phyloP scores from a whole-genome alignment of 2,888 invertebrate genomes.

The Stenichneumon culpator region DNA sequence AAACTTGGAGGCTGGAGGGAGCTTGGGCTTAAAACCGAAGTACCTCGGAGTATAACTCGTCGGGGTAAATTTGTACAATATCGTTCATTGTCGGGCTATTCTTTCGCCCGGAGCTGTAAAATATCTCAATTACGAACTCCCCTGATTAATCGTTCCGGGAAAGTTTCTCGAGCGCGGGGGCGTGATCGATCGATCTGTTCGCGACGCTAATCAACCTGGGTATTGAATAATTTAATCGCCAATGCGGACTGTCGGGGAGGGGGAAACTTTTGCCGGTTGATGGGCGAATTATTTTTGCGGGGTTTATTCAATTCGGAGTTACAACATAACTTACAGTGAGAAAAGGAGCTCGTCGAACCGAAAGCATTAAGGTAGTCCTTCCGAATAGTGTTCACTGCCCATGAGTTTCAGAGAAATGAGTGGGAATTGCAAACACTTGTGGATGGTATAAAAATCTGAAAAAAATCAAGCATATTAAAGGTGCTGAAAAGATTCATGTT shows the following conservation, averaged over 20 bases:
- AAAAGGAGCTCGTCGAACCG: no score
- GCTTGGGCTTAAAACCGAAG: constrained; percentile 61
- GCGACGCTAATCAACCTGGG: constrained; percentile 7
- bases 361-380: no score
- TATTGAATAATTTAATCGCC: constrained; percentile 2
- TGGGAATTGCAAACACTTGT: no score
- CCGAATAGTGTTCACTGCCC: no score
- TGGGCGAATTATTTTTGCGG: neutral
- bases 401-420: no score
- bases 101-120: neutral
- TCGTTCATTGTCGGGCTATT: constrained; percentile 19
- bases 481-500: no score
- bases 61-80: constrained; percentile 46
- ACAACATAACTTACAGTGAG: neutral
- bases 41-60: constrained; percentile 19
- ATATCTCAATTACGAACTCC: neutral
- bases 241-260: neutral
- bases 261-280: neutral
- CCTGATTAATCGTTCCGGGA: neutral
- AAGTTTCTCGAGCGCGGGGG: neutral
- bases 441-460: no score
- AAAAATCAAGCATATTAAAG: no score
- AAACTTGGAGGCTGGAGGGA: constrained; percentile 27
- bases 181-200: no score
- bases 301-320: neutral